Evolutionary conservation across 2,797 vertebrate genomes (phyloP), one percentile per base, ranked within the genome.

Genomic region (Miichthys miiuy): DNA sequence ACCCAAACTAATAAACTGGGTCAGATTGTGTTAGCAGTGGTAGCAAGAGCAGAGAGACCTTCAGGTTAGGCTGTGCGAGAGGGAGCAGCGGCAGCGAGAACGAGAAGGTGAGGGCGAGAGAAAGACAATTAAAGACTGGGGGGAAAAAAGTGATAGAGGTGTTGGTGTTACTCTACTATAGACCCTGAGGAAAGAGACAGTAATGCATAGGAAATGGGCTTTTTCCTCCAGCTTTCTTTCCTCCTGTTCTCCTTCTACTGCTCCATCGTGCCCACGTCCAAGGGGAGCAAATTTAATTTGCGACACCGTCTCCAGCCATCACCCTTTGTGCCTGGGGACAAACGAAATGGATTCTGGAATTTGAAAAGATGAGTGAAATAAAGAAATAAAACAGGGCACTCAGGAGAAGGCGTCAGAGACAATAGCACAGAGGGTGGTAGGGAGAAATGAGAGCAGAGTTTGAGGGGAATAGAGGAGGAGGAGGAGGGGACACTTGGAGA

Each of bases 1-100:
- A 92, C 82, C 86, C 90, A 92, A 93, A 92, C 93, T 94, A 93
- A 94, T 94, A 91, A 94, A 94, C 77, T 93, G 89, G 93, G 92
- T 93, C 91, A 93, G 92, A 89, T 71, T 91, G 87, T 82, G 85
- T 86, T 89, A 83, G 89, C 89, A 73, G 85, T 69, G 65, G 87
- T 56, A 81, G 90, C 61, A 74, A 83, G 82, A 85, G 81, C 73
- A 82, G 27, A 51, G 63, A 86, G 88, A 91, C 91, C 91, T 89
- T 88, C 80, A 82, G 83, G 87, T 92, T 88, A 83, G 85, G 65
- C 64, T 63, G 62, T 27, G 50, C 44, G 76, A 76, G 84, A 81
- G 41, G 48, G 25, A 12, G 21, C 68, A 64, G 72, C 56, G 50
- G 87, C 75, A 66, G 68, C 13, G 17, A 55, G 54, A 77, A 74